Evolutionary conservation across 2,797 vertebrate species (phyloP).

Genomic region (Trachops cirrhosus): DNA sequence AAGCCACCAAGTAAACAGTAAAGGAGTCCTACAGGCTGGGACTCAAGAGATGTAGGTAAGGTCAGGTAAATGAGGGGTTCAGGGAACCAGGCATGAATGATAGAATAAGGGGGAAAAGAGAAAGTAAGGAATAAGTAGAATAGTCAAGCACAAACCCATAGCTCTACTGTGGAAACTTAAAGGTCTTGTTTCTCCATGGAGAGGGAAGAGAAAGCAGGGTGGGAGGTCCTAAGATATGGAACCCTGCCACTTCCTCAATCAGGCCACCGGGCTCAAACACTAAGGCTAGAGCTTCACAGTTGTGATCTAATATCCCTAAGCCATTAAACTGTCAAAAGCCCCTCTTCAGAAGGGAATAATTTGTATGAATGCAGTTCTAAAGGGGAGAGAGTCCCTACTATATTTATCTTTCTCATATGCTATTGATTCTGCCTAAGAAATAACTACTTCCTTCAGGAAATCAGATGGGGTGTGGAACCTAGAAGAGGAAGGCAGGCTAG

Average conservation of each 20-base stretch:
- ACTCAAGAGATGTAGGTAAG: constrained; percentile 13
- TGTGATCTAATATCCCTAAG: constrained; percentile 34
- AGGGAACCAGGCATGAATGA: constrained; percentile 7
- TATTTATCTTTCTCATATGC: constrained; percentile 39
- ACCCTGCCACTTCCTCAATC: constrained; percentile 18
- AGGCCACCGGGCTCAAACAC: constrained; percentile 1
- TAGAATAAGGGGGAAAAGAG: background rate
- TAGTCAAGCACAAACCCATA: background rate
- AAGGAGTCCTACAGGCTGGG: constrained; percentile 29
- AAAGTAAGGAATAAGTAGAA: constrained; percentile 14
- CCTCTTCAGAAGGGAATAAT: background rate
- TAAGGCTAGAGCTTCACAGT: constrained; percentile 13
- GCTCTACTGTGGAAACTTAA: constrained; percentile 14
- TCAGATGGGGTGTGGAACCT: background rate
- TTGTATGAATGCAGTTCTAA: constrained; percentile 28
- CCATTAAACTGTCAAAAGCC: background rate
- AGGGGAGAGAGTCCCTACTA: background rate
- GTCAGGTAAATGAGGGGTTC: background rate
- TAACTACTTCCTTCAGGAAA: constrained; percentile 5
- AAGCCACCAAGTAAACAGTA: constrained; percentile 4
- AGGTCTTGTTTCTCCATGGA: background rate
- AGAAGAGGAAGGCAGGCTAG: background rate
- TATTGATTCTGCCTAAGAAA: constrained; percentile 32
- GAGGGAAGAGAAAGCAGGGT: background rate
- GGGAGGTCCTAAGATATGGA: background rate